Percentiles rank a stretch among this genome's conserved stretches.
These are phyloP conservation scores for Philereme transversata DNA, from an alignment of 2,888 invertebrate genomes.

Conservation along the genomic window DNA sequence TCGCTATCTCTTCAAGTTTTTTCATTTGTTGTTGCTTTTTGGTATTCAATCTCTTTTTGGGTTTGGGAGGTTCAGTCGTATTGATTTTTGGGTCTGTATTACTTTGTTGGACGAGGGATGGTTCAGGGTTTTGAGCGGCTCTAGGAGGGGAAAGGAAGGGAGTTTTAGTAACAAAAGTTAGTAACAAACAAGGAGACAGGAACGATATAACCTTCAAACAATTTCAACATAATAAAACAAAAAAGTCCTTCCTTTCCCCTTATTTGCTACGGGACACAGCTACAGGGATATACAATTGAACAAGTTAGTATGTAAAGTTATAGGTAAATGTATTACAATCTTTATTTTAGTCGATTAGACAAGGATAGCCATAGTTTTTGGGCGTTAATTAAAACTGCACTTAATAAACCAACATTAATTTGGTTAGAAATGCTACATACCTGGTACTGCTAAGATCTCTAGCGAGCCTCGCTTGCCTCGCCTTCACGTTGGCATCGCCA, in stretches of 20 bases:
- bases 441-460: conserved; percentile 74
- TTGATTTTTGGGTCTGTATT: conserved; percentile 58
- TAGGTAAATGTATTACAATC: too few relatives aligned
- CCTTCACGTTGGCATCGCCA: conserved; percentile 72
- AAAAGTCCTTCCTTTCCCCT: conserved; percentile 79
- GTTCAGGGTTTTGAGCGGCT: conserved; percentile 58
- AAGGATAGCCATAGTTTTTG: too few relatives aligned
- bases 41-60: conserved; percentile 51
- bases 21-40: conserved; percentile 70
- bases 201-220: conserved; percentile 46
- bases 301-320: not conserved
- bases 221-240: conserved; percentile 35
- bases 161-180: conserved; percentile 43
- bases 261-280: conserved; percentile 68
- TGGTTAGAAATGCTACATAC: conserved; percentile 43
- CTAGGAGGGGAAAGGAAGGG: conserved; percentile 80
- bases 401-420: not conserved
- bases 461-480: conserved; percentile 76
- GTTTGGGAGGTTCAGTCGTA: conserved; percentile 49
- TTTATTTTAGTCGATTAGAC: too few relatives aligned
- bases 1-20: conserved; percentile 70
- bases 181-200: conserved; percentile 81
- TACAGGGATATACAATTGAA: not conserved
- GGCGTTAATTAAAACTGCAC: too few relatives aligned
- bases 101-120: conserved; percentile 58